Evolutionary conservation across 2,113 vertebrate genomes (phyloP).

Genomic region (Irena cyanogastra): DNA sequence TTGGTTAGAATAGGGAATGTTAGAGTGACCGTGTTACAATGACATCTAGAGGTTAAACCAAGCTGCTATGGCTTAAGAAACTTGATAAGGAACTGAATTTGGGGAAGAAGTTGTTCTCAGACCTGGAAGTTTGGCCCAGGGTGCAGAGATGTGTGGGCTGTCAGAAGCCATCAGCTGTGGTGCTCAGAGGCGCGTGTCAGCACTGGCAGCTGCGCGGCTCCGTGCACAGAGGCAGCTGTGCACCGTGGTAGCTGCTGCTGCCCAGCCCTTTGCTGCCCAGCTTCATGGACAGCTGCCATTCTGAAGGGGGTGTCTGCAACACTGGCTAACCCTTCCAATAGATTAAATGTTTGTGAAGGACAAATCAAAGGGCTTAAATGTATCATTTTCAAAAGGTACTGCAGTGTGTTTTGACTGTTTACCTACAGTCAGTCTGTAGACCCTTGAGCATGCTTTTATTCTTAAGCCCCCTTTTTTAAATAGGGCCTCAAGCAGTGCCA

Average conservation of each 20-base stretch:
- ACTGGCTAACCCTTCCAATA: rapidly evolving
- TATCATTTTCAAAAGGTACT: not conserved
- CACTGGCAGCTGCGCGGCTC: not conserved
- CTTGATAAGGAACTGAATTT: rapidly evolving
- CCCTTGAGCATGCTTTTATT: not conserved
- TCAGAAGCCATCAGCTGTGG: not conserved
- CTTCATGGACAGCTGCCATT: not conserved
- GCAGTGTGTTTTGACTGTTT: not conserved
- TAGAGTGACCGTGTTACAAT: not conserved
- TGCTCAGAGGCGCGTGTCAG: not conserved
- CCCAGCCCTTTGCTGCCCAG: rapidly evolving
- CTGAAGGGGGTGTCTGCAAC: not conserved
- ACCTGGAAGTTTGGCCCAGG: not conserved
- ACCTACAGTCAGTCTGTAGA: not conserved
- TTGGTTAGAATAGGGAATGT: not conserved
- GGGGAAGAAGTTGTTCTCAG: not conserved
- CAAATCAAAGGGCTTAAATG: not conserved
- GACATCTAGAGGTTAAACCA: not conserved
- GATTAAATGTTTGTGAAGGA: not conserved
- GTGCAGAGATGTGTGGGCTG: not conserved
- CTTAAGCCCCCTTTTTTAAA: not conserved
- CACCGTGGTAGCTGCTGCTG: not conserved
- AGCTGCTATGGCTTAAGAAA: not conserved
- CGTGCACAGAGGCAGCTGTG: not conserved
- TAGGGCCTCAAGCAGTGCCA: not conserved